phyloP scores from a whole-genome alignment of 1,140 invertebrate genomes.

The Leptoteleia sp. region DNA sequence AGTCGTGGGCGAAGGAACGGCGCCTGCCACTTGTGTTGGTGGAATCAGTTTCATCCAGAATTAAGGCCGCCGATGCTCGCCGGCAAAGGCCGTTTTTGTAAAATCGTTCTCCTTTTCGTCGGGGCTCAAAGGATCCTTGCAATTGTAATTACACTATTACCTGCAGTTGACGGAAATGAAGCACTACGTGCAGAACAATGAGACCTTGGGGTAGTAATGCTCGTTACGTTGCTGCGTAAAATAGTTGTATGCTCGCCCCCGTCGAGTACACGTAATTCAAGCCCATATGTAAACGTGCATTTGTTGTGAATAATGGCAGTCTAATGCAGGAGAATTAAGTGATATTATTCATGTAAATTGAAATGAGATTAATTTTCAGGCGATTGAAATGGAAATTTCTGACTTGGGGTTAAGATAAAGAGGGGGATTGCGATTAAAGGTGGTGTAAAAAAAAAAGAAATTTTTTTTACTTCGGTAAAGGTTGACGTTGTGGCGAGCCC shows the following conservation, averaged over 20 bases:
- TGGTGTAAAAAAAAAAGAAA: too few species aligned
- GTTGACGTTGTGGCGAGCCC: too few species aligned
- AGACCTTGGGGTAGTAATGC: conserved; percentile 24
- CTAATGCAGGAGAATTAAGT: conserved; percentile 25
- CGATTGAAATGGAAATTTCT: not conserved
- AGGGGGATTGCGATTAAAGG: too few species aligned
- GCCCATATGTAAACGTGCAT: conserved; percentile 33
- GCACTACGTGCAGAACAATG: conserved; percentile 33
- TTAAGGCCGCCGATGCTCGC: conserved; percentile 22
- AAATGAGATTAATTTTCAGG: conserved; percentile 18
- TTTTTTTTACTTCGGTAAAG: too few species aligned
- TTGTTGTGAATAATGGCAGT: conserved; percentile 36
- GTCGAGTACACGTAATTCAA: conserved; percentile 12
- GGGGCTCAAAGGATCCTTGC: conserved; percentile 43
- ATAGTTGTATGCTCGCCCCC: conserved; percentile 8
- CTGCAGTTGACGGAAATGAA: conserved; percentile 59
- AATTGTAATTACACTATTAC: conserved; percentile 55
- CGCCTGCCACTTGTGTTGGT: conserved; percentile 21
- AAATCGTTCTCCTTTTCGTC: conserved; percentile 56
- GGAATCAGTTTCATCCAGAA: conserved; percentile 60
- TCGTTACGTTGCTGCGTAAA: conserved; percentile 32
- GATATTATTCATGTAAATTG: conserved; percentile 38
- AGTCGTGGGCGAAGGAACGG: conserved; percentile 28
- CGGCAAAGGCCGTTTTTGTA: conserved; percentile 17
- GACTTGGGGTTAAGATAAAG: too few species aligned